phyloP scores from a whole-genome alignment of 2,797 vertebrate genomes.

The Eulemur mongoz region DNA sequence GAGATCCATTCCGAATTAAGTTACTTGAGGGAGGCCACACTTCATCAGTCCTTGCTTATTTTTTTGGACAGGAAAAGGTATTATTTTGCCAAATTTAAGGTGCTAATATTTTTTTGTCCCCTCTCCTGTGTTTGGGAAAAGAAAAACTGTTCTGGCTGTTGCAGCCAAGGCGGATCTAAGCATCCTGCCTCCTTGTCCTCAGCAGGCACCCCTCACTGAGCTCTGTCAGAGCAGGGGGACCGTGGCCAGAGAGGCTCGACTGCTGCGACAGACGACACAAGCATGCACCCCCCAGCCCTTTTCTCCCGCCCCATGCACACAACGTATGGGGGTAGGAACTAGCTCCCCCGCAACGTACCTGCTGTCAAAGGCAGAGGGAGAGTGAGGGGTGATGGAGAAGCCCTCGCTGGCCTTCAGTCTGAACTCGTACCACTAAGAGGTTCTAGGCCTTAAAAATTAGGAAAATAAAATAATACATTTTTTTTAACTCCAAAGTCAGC shows the following conservation, averaged over 20 bases:
- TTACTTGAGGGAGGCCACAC: constrained; percentile 58
- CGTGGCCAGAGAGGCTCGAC: background rate
- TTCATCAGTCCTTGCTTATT: constrained; percentile 49
- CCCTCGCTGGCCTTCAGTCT: rapidly evolving
- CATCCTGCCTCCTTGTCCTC: rapidly evolving
- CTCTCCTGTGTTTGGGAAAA: background rate
- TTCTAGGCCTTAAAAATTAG: background rate
- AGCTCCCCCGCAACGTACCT: rapidly evolving
- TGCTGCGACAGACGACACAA: background rate
- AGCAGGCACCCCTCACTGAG: background rate
- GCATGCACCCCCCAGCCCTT: background rate
- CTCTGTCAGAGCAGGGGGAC: rapidly evolving
- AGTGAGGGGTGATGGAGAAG: too few species aligned
- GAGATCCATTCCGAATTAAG: constrained; percentile 65
- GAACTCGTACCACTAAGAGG: background rate
- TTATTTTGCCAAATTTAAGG: constrained; percentile 51
- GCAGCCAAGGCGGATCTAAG: background rate
- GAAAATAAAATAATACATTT: background rate
- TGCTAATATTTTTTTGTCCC: background rate
- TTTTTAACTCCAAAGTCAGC: background rate
- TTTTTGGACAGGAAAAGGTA: constrained; percentile 50
- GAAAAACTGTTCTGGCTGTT: background rate
- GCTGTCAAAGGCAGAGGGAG: background rate
- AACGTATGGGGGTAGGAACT: background rate
- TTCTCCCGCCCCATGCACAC: too few species aligned